Evolutionary conservation across 2,113 vertebrate species (phyloP).

Genomic region (Fukomys damarensis): DNA sequence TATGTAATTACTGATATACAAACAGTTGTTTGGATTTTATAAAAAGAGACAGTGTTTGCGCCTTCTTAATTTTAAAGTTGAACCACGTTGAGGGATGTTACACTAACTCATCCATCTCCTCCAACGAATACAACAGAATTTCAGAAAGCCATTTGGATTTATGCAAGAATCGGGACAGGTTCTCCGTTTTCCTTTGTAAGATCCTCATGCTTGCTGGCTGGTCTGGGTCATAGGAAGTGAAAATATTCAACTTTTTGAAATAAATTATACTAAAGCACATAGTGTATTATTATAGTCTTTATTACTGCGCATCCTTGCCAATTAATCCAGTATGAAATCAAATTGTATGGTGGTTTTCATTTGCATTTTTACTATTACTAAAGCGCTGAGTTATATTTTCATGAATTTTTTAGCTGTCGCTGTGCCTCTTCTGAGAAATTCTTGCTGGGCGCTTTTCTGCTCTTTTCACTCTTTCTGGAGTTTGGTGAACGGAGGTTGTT

Average conservation of each 20-base stretch:
- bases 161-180: background rate
- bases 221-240: background rate
- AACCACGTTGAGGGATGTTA: background rate
- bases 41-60: background rate
- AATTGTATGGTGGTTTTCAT: slow-evolving; percentile 32
- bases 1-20: background rate
- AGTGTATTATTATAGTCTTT: background rate
- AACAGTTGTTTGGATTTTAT: background rate
- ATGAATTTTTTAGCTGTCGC: background rate
- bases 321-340: slow-evolving; percentile 1
- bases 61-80: background rate
- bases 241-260: background rate
- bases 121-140: background rate
- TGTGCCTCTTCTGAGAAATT: background rate
- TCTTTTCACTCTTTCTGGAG: background rate
- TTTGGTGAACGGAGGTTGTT: background rate
- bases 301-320: background rate
- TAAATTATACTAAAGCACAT: slow-evolving; percentile 15
- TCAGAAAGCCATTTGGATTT: background rate
- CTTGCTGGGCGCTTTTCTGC: background rate
- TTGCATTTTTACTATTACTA: slow-evolving; percentile 16
- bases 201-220: background rate
- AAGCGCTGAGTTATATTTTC: background rate
- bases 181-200: background rate
- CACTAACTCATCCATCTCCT: background rate